Conservation (phyloP, 2,113 vertebrate species). For the Urocolius indicus region DNA sequence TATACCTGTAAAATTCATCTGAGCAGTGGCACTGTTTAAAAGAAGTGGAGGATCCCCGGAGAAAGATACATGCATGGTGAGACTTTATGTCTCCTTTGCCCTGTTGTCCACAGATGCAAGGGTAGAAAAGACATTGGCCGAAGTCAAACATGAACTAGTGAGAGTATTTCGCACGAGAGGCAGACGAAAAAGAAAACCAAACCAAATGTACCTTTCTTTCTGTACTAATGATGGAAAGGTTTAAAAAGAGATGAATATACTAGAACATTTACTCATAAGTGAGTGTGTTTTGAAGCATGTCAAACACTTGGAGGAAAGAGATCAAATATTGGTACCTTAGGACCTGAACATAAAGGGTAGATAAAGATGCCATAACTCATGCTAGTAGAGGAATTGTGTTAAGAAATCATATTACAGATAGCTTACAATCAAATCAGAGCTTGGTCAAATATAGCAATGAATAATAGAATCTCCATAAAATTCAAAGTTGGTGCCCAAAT, state of each 20-base stretch:
- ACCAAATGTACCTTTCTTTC: not conserved
- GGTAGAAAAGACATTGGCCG: not conserved
- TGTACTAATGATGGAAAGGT: not conserved
- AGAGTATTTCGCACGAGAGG: not conserved
- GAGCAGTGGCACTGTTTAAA: not conserved
- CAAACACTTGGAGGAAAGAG: not conserved
- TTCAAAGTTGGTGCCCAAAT: not conserved
- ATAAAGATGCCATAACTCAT: not conserved
- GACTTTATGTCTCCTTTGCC: not conserved
- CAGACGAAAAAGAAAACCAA: not conserved
- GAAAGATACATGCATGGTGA: accelerated
- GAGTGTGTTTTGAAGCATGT: not conserved
- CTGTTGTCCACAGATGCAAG: not conserved
- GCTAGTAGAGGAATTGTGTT: not conserved
- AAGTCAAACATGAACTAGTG: not conserved
- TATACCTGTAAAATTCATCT: not conserved
- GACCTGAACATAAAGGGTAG: not conserved
- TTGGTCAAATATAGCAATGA: not conserved
- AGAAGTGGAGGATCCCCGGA: not conserved
- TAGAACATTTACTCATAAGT: not conserved
- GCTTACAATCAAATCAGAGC: not conserved
- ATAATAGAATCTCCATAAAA: not conserved
- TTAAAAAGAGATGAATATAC: not conserved
- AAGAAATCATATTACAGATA: not conserved
- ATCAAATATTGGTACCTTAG: not conserved